These are phyloP conservation scores for Boulengeromyrus knoepffleri DNA, from an alignment of 2,113 vertebrate species.

Conservation along the genomic window DNA sequence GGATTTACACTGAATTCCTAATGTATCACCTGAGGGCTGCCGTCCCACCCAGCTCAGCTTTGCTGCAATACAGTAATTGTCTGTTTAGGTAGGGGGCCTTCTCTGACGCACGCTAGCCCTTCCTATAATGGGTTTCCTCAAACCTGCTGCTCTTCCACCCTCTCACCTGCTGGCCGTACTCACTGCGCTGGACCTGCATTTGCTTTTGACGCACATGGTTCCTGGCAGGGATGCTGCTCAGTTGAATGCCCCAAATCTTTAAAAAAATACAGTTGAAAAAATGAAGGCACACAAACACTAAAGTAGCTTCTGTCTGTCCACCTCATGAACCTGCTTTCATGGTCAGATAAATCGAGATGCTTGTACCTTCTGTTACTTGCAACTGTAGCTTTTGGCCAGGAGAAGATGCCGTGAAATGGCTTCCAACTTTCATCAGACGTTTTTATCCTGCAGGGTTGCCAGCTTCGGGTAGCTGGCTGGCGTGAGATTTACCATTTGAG, in stretches of 20 bases:
- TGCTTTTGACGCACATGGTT: neutral
- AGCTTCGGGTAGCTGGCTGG: too few relatives aligned
- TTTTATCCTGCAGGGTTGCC: neutral
- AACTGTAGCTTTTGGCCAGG: neutral
- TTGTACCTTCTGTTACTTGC: neutral
- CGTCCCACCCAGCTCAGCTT: neutral
- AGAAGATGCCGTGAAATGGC: neutral
- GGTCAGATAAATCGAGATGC: neutral
- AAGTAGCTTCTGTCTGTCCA: neutral
- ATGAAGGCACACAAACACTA: neutral
- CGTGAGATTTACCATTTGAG: too few relatives aligned
- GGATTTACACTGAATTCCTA: neutral
- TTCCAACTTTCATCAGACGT: neutral
- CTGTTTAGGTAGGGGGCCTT: neutral
- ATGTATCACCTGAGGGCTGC: neutral
- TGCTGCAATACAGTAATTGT: neutral
- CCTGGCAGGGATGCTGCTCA: neutral
- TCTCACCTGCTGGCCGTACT: neutral
- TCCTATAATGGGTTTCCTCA: neutral
- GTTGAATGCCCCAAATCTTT: neutral
- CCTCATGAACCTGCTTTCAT: neutral
- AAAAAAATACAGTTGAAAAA: neutral
- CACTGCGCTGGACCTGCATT: neutral
- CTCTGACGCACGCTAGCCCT: neutral
- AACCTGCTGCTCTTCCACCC: neutral